Evolutionary conservation across 2,888 invertebrate species (phyloP).

Genomic region (Crematogaster levior): DNA sequence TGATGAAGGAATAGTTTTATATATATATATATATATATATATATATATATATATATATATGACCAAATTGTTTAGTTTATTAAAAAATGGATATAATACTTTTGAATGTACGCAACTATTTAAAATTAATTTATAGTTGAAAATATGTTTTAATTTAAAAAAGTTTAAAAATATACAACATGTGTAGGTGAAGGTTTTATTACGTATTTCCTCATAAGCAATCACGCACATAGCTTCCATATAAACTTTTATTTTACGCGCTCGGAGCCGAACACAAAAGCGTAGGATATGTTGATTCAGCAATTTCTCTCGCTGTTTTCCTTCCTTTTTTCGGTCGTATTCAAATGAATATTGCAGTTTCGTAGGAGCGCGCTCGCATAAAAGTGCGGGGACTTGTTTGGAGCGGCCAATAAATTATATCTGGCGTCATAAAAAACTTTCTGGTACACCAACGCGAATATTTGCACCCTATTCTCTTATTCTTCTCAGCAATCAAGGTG

Average conservation of each 20-base stretch:
- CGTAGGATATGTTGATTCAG: slow-evolving; percentile 44
- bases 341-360: slow-evolving; percentile 79
- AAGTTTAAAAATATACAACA: too few relatives aligned
- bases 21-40: neutral
- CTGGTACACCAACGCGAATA: slow-evolving; percentile 68
- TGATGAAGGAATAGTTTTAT: neutral
- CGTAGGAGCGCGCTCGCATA: slow-evolving; percentile 59
- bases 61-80: neutral
- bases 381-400: slow-evolving; percentile 71
- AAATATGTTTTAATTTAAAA: neutral
- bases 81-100: neutral
- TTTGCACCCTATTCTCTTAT: slow-evolving; percentile 5
- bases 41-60: neutral
- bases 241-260: slow-evolving; percentile 36
- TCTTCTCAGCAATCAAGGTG: slow-evolving; percentile 50
- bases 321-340: slow-evolving; percentile 59
- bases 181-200: slow-evolving; percentile 19
- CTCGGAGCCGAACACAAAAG: slow-evolving; percentile 19
- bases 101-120: neutral
- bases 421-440: slow-evolving; percentile 75
- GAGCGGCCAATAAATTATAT: slow-evolving; percentile 76
- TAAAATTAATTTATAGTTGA: neutral
- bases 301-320: slow-evolving; percentile 28
- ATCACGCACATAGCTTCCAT: neutral
- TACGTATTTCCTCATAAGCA: neutral